These are phyloP conservation scores for Dryococelus australis DNA, from an alignment of 2,888 invertebrate genomes.

Conservation along the genomic window DNA sequence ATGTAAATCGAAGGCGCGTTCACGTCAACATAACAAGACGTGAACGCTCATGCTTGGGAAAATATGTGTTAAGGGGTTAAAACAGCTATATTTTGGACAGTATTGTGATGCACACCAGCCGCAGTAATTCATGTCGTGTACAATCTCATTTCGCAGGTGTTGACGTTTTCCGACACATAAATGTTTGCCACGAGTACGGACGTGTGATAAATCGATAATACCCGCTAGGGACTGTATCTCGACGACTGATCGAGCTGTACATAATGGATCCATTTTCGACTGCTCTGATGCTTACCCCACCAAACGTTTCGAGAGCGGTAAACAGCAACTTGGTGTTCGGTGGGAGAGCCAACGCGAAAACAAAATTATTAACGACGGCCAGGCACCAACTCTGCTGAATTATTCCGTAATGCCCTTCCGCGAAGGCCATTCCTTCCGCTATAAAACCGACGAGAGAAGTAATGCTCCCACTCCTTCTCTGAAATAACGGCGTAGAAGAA, in stretches of 20 bases:
- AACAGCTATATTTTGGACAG: no score
- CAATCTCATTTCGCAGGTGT: no score
- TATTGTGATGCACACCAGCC: no score
- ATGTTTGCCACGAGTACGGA: no score
- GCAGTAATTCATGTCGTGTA: no score
- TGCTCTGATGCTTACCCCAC: neutral
- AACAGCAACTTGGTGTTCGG: neutral
- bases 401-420: neutral
- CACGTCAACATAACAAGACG: no score
- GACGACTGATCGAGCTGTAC: neutral
- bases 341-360: neutral
- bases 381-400: neutral
- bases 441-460: neutral
- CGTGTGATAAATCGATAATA: no score
- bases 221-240: neutral
- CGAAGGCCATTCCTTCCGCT: neutral
- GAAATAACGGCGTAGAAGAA: neutral
- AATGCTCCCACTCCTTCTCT: neutral
- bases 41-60: no score
- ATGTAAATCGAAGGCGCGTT: no score
- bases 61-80: no score
- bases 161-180: no score
- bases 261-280: neutral
- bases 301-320: neutral
- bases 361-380: neutral